Conservation (phyloP, 2,797 vertebrate species). For the Lagodon rhomboides region DNA sequence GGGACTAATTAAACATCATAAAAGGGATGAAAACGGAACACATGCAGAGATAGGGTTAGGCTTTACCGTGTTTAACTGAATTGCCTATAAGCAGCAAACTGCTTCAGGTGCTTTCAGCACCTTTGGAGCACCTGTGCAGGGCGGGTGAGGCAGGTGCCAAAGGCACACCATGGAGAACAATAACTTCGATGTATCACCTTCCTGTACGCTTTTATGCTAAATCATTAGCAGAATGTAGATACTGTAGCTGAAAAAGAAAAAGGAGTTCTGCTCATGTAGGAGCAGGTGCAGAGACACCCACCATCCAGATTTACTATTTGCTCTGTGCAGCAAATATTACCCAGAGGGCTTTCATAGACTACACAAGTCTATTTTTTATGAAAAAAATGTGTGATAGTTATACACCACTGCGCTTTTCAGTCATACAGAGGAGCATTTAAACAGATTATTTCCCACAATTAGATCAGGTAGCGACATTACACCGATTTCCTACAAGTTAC, state of each 20-base stretch:
- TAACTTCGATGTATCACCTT: constrained; percentile 59
- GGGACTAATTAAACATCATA: too few species aligned
- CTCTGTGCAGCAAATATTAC: constrained; percentile 27
- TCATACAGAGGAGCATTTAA: constrained; percentile 1
- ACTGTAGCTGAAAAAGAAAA: constrained; percentile 18
- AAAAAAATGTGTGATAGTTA: constrained; percentile 18
- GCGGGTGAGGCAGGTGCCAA: constrained; percentile 44
- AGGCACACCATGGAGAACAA: constrained; percentile 46
- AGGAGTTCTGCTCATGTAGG: constrained; percentile 14
- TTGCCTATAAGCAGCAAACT: constrained; percentile 16
- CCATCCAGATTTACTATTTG: constrained; percentile 45
- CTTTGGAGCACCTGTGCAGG: constrained; percentile 54
- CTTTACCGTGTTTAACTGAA: neutral
- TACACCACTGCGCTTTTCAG: constrained; percentile 1
- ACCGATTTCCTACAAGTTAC: constrained; percentile 5
- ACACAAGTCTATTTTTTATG: constrained; percentile 18
- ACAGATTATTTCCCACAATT: constrained; percentile 14
- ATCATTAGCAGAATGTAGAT: constrained; percentile 58
- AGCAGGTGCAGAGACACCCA: constrained; percentile 54
- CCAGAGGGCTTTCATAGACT: constrained; percentile 30
- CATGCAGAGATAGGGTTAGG: neutral
- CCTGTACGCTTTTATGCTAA: constrained; percentile 38
- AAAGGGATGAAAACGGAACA: neutral
- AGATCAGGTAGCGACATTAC: constrained; percentile 17
- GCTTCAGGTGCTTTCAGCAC: constrained; percentile 42